Evolutionary conservation across 2,797 vertebrate genomes (phyloP).

Genomic region (Galaxias olidus): DNA sequence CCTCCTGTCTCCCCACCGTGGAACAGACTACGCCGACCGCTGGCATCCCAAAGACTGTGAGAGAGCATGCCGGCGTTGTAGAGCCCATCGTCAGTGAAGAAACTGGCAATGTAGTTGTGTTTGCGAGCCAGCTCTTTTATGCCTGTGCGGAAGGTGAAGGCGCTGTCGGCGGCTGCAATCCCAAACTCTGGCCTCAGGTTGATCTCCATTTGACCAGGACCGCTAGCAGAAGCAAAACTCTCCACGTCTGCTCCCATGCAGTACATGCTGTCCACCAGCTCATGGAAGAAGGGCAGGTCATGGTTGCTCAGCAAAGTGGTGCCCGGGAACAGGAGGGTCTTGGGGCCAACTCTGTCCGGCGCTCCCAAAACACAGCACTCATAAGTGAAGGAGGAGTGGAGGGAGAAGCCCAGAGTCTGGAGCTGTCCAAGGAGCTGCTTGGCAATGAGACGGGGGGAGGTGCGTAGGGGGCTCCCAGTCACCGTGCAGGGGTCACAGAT

Average conservation of each 20-base stretch:
- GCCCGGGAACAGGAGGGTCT: conserved; percentile 87
- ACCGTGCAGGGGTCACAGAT: conserved; percentile 92
- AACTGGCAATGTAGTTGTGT: conserved; percentile 87
- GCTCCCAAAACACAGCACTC: conserved; percentile 89
- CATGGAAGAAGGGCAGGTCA: conserved; percentile 88
- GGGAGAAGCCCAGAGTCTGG: conserved; percentile 82
- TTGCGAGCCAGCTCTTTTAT: conserved; percentile 95
- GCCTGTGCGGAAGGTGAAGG: conserved; percentile 91
- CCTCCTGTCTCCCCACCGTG: conserved; percentile 65
- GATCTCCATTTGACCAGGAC: conserved; percentile 92
- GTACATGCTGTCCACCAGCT: conserved; percentile 89
- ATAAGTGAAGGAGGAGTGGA: conserved; percentile 87
- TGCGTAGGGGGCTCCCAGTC: conserved; percentile 80
- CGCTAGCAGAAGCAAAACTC: conserved; percentile 87
- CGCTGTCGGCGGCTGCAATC: conserved; percentile 84
- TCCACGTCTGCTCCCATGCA: conserved; percentile 88
- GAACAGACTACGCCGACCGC: conserved; percentile 82
- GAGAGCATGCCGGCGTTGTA: conserved; percentile 86
- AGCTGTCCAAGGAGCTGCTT: conserved; percentile 86
- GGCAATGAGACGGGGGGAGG: conserved; percentile 87
- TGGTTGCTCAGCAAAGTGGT: conserved; percentile 86
- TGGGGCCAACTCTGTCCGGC: conserved; percentile 86
- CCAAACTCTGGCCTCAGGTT: conserved; percentile 88
- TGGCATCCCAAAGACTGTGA: conserved; percentile 88
- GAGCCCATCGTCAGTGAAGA: conserved; percentile 85